These are phyloP conservation scores for Pseudanteris insignis DNA, from an alignment of 2,888 invertebrate species.

Conservation along the genomic window DNA sequence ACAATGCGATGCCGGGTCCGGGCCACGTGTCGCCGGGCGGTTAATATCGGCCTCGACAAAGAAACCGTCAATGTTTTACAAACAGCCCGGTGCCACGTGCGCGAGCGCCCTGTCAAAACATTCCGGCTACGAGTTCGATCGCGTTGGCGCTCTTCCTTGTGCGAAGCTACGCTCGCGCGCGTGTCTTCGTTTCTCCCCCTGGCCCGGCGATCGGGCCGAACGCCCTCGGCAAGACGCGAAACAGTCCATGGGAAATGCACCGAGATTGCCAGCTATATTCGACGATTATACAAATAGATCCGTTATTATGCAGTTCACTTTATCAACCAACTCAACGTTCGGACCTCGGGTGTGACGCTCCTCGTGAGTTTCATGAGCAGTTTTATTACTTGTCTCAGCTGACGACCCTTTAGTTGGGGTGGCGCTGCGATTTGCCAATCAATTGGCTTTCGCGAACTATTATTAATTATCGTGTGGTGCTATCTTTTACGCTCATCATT, in stretches of 20 bases:
- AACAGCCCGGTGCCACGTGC: slow-evolving; percentile 64
- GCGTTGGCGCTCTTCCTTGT: slow-evolving; percentile 27
- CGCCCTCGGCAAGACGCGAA: slow-evolving; percentile 7
- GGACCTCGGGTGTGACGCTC: too few relatives aligned
- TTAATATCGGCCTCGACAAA: slow-evolving; percentile 63
- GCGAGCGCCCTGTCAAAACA: slow-evolving; percentile 64
- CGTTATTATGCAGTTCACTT: slow-evolving; percentile 13
- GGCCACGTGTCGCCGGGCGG: slow-evolving; percentile 53
- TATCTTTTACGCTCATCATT: too few relatives aligned
- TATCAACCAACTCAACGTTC: too few relatives aligned
- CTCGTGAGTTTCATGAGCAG: too few relatives aligned
- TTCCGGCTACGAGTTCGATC: slow-evolving; percentile 47
- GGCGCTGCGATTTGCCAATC: too few relatives aligned
- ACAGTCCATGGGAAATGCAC: slow-evolving; percentile 39
- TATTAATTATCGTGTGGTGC: too few relatives aligned
- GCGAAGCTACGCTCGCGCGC: slow-evolving; percentile 24
- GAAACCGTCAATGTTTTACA: slow-evolving; percentile 64
- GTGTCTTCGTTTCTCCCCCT: slow-evolving; percentile 26
- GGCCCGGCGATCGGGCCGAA: not conserved
- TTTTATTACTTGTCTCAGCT: too few relatives aligned
- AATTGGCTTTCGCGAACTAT: too few relatives aligned
- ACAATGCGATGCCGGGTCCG: slow-evolving; percentile 51
- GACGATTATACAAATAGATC: slow-evolving; percentile 29
- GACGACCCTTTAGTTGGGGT: too few relatives aligned
- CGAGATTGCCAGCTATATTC: slow-evolving; percentile 21